Evolutionary conservation across 2,797 vertebrate species (phyloP).

Genomic region (Sebastes miniatus): DNA sequence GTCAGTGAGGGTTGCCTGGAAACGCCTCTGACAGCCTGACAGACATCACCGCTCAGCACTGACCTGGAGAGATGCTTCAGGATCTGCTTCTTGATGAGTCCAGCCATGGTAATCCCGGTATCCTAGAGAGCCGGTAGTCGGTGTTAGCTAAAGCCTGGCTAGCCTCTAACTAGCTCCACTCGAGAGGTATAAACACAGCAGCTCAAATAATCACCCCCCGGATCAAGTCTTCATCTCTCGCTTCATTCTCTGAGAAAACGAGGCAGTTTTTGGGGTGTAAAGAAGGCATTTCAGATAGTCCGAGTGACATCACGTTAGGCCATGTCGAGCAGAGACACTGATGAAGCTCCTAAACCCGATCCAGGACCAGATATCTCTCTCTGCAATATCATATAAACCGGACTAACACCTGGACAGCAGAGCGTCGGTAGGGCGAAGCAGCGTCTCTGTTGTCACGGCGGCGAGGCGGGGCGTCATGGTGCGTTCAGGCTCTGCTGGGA

Average conservation of each 20-base stretch:
- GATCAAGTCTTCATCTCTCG: conserved; percentile 60
- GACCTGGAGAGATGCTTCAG: conserved; percentile 88
- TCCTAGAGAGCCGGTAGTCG: conserved; percentile 5
- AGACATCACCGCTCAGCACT: conserved; percentile 43
- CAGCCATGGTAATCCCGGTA: conserved; percentile 65
- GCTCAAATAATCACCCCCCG: conserved; percentile 52
- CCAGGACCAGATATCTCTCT: neutral
- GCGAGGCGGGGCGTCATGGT: conserved; percentile 50
- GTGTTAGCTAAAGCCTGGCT: conserved; percentile 1
- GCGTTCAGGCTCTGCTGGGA: conserved; percentile 32
- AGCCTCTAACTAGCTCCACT: conserved; percentile 51
- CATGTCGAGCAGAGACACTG: conserved; percentile 28
- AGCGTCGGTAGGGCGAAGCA: neutral
- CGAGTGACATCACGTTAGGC: conserved; percentile 24
- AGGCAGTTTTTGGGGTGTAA: neutral
- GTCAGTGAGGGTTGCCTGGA: conserved; percentile 19
- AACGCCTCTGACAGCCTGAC: conserved; percentile 26
- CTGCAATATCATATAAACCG: conserved; percentile 33
- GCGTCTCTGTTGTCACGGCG: conserved; percentile 65
- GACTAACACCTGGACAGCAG: conserved; percentile 77
- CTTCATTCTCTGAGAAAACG: conserved; percentile 24
- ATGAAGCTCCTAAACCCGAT: neutral
- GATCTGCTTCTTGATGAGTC: conserved; percentile 88
- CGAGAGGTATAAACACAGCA: conserved; percentile 32
- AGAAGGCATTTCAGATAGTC: conserved; percentile 28